Conservation (phyloP, 2,113 vertebrate genomes). For the Channa argus region DNA sequence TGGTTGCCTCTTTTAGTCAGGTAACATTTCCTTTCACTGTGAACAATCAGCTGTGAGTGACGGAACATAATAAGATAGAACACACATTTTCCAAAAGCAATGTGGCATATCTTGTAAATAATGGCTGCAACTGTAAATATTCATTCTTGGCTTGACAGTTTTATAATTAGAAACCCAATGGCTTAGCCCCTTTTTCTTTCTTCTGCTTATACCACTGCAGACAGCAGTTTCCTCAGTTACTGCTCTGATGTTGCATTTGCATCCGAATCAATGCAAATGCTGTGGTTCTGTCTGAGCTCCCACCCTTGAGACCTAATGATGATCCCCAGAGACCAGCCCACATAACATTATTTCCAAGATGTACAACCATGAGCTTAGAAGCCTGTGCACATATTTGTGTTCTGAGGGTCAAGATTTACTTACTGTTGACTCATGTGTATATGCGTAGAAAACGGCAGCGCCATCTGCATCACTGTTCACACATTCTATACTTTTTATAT, state of each 20-base stretch:
- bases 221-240: conserved; percentile 40
- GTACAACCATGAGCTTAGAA: conserved; percentile 17
- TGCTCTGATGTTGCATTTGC: neutral
- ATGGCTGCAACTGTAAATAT: conserved; percentile 16
- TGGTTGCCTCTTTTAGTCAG: neutral
- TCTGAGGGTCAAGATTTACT: too few species aligned
- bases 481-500: too few species aligned
- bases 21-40: neutral
- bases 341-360: conserved; percentile 8
- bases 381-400: neutral
- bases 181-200: neutral
- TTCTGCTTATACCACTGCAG: neutral
- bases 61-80: neutral
- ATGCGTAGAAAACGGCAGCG: too few species aligned
- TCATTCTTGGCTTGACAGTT: neutral
- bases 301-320: conserved; percentile 40
- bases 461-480: too few species aligned
- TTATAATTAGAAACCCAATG: conserved; percentile 34
- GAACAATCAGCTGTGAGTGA: neutral
- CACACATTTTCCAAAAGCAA: neutral
- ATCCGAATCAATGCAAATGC: conserved; percentile 52
- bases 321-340: neutral
- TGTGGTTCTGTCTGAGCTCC: conserved; percentile 24
- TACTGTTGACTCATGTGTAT: too few species aligned
- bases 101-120: conserved; percentile 18